Percentiles rank a stretch among this genome's conserved stretches.
phyloP scores from a whole-genome alignment of 2,888 invertebrate genomes.

The Pachycephus smyrnensis region DNA sequence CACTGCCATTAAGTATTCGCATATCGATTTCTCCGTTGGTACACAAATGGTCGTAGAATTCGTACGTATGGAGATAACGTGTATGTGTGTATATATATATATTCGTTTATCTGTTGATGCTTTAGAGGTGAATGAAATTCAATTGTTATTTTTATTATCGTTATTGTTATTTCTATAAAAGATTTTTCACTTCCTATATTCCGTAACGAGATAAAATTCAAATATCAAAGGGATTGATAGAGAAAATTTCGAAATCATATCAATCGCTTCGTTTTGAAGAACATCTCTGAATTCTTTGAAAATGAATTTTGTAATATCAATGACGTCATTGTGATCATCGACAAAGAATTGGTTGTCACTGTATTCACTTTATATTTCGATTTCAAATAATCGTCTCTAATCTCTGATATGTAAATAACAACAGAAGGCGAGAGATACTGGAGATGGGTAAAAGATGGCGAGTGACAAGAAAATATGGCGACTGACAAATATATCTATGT shows the following conservation, averaged over 20 bases:
- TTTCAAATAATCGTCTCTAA: background rate
- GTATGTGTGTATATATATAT: too few relatives aligned
- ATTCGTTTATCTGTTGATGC: too few relatives aligned
- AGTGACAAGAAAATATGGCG: background rate
- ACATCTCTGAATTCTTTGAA: too few relatives aligned
- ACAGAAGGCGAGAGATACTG: background rate
- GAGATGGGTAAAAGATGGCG: background rate
- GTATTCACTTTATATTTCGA: background rate
- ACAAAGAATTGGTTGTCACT: background rate
- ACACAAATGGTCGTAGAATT: background rate
- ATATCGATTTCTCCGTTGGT: background rate
- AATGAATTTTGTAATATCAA: background rate
- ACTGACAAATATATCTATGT: background rate
- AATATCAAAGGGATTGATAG: too few relatives aligned
- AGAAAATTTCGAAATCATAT: too few relatives aligned
- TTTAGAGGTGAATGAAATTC: too few relatives aligned
- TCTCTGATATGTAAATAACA: background rate
- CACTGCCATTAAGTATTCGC: background rate
- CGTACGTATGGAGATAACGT: background rate
- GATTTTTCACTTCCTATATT: too few relatives aligned
- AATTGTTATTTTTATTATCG: too few relatives aligned
- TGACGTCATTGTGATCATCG: background rate
- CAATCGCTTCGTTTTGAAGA: too few relatives aligned
- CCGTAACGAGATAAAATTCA: too few relatives aligned
- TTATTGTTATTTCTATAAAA: too few relatives aligned